Evolutionary conservation across 1,140 invertebrate species (phyloP), one percentile per base, ranked within the genome.

Genomic region (Zophobas atratus): DNA sequence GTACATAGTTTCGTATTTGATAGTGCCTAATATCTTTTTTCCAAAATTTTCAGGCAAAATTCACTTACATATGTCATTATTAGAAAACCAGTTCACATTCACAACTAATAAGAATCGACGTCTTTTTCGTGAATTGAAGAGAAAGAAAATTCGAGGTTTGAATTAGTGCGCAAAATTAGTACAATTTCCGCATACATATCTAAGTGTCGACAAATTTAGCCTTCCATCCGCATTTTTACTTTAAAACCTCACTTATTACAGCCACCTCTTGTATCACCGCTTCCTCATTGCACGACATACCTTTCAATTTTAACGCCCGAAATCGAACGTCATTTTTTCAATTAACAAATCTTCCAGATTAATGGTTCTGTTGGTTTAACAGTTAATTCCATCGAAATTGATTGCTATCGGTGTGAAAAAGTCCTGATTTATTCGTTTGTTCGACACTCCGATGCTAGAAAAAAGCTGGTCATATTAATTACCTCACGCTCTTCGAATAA

Each of bases 241-340:
- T 3, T 4, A 46, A 46, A 46, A 3, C 43, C 20, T 20, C 20
- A 20, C 20, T 20, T 20, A 20, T 20, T 20, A 20, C 20, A 20
- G 20, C 20, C 20, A 20, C 20, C 20, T 20, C 20, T 20, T 20
- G 43, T 46, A 46, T 46, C 49, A 51, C 49, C 49, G 43, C 43
- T 46, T 46, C 43, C 43, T 46, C 20, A 20, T 20, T 20, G 20
- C 20, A 20, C 20, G 49, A 20, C 20, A 20, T 20, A 51, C 49
- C 3, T 20, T 51, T 51, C 43, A 8, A 46, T 51, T 51, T 20
- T 2, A 51, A n/a, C 49, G n/a, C n/a, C 20, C 3, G 49, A 51
- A 51, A 51, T 51, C 49, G 49, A 4, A 4, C n/a, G 49, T 51
- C 49, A 51, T 51, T 51, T 51, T 51, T 51, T 51, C n/a, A 51